Conservation (phyloP, 2,797 vertebrate genomes). For the Bovichtus variegatus region DNA sequence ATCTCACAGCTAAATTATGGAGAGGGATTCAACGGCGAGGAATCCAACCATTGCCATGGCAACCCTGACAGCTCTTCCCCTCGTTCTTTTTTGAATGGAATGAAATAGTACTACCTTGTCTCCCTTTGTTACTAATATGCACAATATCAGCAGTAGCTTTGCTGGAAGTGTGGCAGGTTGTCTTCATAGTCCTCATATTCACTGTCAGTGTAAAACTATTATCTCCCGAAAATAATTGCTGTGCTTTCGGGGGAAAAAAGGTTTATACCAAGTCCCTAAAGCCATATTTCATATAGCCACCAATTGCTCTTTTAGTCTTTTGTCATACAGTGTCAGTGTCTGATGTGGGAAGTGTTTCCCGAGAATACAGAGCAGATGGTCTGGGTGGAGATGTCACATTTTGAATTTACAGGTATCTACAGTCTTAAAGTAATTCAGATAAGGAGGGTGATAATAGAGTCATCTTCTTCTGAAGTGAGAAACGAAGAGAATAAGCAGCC, state of each 20-base stretch:
- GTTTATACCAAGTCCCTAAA: constrained; percentile 6
- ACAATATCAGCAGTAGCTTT: constrained; percentile 35
- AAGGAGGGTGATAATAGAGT: constrained; percentile 36
- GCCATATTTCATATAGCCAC: constrained; percentile 9
- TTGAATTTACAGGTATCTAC: constrained; percentile 14
- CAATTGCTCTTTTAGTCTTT: constrained; percentile 15
- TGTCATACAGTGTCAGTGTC: neutral
- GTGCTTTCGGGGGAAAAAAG: constrained; percentile 4
- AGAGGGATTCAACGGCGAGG: constrained; percentile 42
- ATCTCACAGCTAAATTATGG: constrained; percentile 39
- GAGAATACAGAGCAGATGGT: constrained; percentile 24
- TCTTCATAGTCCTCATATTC: constrained; percentile 19
- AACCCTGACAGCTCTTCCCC: constrained; percentile 55
- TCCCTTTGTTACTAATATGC: constrained; percentile 57
- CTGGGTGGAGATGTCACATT: constrained; percentile 18
- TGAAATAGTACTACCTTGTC: constrained; percentile 45
- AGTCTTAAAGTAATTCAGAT: constrained; percentile 18
- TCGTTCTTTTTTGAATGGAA: constrained; percentile 60
- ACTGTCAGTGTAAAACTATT: constrained; percentile 23
- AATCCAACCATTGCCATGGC: constrained; percentile 56
- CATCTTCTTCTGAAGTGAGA: constrained; percentile 29
- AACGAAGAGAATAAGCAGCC: constrained; percentile 19
- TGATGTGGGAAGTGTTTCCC: constrained; percentile 29
- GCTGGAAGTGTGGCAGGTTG: constrained; percentile 22
- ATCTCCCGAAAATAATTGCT: constrained; percentile 41